Base-by-base conservation (phyloP, 1,140 invertebrate species). In the Dinoponera quadriceps region DNA sequence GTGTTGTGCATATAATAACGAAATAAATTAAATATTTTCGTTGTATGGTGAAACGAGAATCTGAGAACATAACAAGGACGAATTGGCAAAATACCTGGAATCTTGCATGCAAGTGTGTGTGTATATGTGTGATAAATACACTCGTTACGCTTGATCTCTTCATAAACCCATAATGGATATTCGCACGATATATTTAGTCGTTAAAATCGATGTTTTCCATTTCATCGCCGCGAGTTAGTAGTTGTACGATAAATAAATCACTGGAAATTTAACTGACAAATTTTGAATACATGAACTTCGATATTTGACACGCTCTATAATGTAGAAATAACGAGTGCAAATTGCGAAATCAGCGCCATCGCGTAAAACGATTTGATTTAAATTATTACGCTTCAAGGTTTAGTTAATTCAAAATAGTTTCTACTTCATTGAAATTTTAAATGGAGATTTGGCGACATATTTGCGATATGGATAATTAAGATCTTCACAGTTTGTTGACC, bases 191-290 rank as follows among this genome's bases (percentile, higher is more conserved):
- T 13, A 68, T 78, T 78, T 68, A 78, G 16, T 55, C 22, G 49
- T 38, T 68, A 69, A 68, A 78, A 78, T 68, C 51, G 49, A 78
- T 78, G 63, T 68, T 78, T 78, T 78, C 63, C 51, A 33, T 77
- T 77, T 54, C 20, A 49, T 78, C 49, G 18, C 74, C 29, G 33
- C 66, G 74, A 66, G 22, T 57, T 38, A 55, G 29, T 78, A 78
- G 29, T 54, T 51, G 38, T 20, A 29, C 14, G 27, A 54, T 38
- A 29, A 78, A 78, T 78, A 78, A 78, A 78, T 68, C 51, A 55
- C 22, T 55, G 29, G 13, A 78, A 69, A 69, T 78, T 78, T 68
- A 78, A 78, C 63, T 55, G 74, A 68, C 74, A 78, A 78, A 78
- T 78, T 78, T 78, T 69, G 49, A 22, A 78, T 68, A 78, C 27